Percentiles rank a stretch among this genome's conserved stretches.
phyloP scores from a whole-genome alignment of 2,797 vertebrate genomes.

The Holocentrus rufus region DNA sequence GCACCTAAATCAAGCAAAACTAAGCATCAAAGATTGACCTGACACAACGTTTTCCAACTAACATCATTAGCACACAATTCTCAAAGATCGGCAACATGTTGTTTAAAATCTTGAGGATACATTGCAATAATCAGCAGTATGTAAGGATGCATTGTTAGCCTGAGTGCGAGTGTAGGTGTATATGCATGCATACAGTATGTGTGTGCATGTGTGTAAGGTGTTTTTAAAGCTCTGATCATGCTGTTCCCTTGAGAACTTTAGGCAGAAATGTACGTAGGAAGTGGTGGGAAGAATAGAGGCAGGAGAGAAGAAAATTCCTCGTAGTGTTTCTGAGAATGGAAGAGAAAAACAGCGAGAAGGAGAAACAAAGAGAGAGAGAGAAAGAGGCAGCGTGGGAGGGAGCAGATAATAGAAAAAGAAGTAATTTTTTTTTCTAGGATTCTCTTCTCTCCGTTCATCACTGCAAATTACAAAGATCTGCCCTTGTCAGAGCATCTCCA shows the following conservation, averaged over 20 bases:
- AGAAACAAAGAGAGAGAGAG: background rate
- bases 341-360: too few relatives aligned
- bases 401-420: conserved; percentile 1
- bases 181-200: background rate
- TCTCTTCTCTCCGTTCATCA: conserved; percentile 21
- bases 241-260: background rate
- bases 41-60: conserved; percentile 25
- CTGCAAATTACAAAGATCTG: conserved; percentile 1
- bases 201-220: background rate
- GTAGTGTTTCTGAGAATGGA: background rate
- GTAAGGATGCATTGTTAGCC: background rate
- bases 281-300: background rate
- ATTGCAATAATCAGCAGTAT: background rate
- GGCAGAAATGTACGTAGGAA: conserved; percentile 1
- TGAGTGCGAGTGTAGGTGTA: background rate
- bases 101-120: background rate
- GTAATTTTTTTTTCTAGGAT: background rate
- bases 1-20: conserved; percentile 31
- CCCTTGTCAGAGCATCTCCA: background rate
- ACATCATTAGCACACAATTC: background rate
- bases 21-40: conserved; percentile 17
- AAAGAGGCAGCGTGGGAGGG: background rate
- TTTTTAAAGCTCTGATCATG: conserved; percentile 3
- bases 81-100: background rate
- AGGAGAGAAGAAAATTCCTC: background rate